Percentiles rank a stretch among this genome's conserved stretches.
These are phyloP conservation scores for Danio albolineatus DNA, from an alignment of 2,797 vertebrate species.

Conservation along the genomic window DNA sequence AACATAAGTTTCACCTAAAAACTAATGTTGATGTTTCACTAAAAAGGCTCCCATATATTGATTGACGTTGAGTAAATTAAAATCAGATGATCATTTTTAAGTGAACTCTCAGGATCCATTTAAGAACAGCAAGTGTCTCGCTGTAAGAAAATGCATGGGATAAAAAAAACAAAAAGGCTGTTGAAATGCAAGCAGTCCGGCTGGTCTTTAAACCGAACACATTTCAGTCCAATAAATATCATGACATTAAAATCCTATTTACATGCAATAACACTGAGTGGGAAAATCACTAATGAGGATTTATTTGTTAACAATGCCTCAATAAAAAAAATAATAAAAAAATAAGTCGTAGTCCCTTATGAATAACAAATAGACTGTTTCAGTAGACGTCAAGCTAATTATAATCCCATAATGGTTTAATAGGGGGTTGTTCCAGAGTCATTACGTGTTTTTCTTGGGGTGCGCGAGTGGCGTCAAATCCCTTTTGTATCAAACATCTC, in stretches of 20 bases:
- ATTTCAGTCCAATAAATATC: slow-evolving; percentile 57
- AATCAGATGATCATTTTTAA: no score
- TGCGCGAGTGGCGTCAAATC: slow-evolving; percentile 14
- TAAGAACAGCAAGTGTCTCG: no score
- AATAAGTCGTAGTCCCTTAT: slow-evolving; percentile 46
- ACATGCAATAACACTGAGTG: slow-evolving; percentile 56
- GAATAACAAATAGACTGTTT: slow-evolving; percentile 63
- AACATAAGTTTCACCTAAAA: no score
- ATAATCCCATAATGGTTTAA: slow-evolving; percentile 61
- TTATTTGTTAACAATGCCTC: slow-evolving; percentile 64
- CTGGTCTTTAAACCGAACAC: slow-evolving; percentile 27
- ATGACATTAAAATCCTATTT: slow-evolving; percentile 60
- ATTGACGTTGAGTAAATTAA: no score
- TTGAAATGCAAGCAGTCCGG: slow-evolving; percentile 2
- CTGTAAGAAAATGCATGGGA: no score
- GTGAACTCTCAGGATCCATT: no score
- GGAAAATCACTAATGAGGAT: slow-evolving; percentile 61
- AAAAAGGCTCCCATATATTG: no score
- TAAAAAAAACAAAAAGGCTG: not conserved
- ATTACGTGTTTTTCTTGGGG: slow-evolving; percentile 25
- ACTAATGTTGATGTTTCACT: no score
- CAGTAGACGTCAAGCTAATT: slow-evolving; percentile 61
- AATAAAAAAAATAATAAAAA: slow-evolving; percentile 58
- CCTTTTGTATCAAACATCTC: slow-evolving; percentile 14
- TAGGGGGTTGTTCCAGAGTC: slow-evolving; percentile 44